Conservation (phyloP, 2,888 invertebrate genomes). For the Mythimna lalbum region DNA sequence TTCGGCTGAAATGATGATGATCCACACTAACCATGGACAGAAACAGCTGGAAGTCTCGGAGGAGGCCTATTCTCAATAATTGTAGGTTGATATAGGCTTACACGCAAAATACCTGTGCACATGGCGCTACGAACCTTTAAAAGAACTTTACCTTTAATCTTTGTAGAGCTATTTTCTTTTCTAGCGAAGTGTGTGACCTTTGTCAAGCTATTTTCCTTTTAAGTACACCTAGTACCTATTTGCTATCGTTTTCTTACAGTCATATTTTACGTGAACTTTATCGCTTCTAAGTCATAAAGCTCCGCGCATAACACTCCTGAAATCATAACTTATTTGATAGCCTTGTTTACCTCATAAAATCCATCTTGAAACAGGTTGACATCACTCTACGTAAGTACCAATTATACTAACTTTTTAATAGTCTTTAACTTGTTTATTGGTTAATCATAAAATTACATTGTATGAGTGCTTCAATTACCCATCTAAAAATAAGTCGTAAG, state of each 20-base stretch:
- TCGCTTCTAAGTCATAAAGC: conserved; percentile 30
- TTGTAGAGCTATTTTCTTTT: too few species aligned
- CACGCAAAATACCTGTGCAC: not conserved
- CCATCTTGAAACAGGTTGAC: conserved; percentile 31
- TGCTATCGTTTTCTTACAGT: conserved; percentile 15
- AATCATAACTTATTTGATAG: conserved; percentile 49
- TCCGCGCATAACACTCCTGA: conserved; percentile 34
- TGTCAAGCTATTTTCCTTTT: not conserved
- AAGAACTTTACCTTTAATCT: too few species aligned
- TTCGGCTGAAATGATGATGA: too few species aligned
- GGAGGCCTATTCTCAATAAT: not conserved
- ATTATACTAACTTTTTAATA: conserved; percentile 49
- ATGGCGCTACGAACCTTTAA: not conserved
- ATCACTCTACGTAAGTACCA: conserved; percentile 36
- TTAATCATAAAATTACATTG: conserved; percentile 55
- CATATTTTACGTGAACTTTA: conserved; percentile 32
- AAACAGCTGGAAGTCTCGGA: not conserved
- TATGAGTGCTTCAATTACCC: conserved; percentile 48
- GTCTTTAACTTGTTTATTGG: conserved; percentile 47
- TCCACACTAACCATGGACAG: not conserved
- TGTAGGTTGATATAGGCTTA: not conserved
- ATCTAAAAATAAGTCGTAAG: conserved; percentile 34
- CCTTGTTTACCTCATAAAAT: conserved; percentile 47
- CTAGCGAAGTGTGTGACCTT: not conserved
- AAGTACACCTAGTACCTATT: not conserved